phyloP scores from a whole-genome alignment of 2,888 invertebrate genomes.

The Chirona hameri region DNA sequence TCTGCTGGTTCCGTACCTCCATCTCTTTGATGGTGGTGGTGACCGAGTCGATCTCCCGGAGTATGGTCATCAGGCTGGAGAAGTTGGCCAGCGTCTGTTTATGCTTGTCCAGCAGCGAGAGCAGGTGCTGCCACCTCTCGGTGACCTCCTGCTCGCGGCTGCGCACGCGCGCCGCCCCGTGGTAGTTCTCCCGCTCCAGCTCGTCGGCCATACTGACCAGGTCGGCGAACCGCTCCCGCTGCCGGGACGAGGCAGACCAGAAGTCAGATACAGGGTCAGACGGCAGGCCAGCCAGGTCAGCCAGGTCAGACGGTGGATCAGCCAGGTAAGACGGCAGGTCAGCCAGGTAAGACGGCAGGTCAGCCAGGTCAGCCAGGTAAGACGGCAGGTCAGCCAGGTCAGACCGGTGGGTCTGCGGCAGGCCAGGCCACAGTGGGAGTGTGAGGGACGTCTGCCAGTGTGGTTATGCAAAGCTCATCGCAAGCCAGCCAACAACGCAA shows the following conservation, averaged over 20 bases:
- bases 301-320: too few species aligned
- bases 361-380: too few species aligned
- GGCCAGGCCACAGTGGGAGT: too few species aligned
- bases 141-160: slow-evolving; percentile 70
- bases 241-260: slow-evolving; percentile 32
- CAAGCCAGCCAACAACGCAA: too few species aligned
- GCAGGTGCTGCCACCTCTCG: slow-evolving; percentile 78
- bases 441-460: too few species aligned
- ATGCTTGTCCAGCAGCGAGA: slow-evolving; percentile 80
- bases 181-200: slow-evolving; percentile 84
- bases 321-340: too few species aligned
- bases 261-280: too few species aligned
- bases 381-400: too few species aligned
- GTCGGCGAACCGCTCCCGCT: slow-evolving; percentile 90
- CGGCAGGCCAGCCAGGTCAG: too few species aligned
- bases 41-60: slow-evolving; percentile 88
- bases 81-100: slow-evolving; percentile 69
- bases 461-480: too few species aligned
- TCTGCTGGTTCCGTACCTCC: slow-evolving; percentile 54
- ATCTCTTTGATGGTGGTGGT: slow-evolving; percentile 77
- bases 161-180: slow-evolving; percentile 75
- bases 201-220: slow-evolving; percentile 91
- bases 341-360: too few species aligned
- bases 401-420: too few species aligned
- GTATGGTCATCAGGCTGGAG: slow-evolving; percentile 78